Evolutionary conservation across 2,113 vertebrate species (phyloP).

Genomic region (Fregata magnificens): DNA sequence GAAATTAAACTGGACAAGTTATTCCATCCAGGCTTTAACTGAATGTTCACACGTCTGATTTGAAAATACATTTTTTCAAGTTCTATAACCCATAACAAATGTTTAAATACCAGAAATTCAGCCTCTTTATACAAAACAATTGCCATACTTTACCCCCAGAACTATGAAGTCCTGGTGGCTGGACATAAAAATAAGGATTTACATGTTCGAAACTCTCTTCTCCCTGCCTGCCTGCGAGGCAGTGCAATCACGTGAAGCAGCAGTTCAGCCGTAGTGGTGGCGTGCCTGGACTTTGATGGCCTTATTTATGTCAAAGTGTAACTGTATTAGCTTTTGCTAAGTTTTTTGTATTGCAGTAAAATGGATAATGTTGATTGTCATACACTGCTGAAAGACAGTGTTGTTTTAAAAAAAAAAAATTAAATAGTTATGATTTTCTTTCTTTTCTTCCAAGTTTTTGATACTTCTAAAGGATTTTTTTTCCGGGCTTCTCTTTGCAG

Average conservation of each 20-base stretch:
- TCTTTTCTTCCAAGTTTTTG: background rate
- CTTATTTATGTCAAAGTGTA: background rate
- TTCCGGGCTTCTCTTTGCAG: background rate
- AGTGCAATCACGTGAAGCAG: too few species aligned
- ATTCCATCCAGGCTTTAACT: background rate
- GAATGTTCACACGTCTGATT: background rate
- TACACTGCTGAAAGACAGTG: background rate
- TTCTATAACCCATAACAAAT: background rate
- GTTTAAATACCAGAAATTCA: background rate
- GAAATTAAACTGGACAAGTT: background rate
- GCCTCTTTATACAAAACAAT: background rate
- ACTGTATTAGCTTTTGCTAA: background rate
- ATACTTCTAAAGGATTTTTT: background rate
- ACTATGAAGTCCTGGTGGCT: background rate
- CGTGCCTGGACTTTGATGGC: background rate
- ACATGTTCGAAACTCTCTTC: background rate
- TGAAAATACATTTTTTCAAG: background rate
- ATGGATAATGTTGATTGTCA: background rate
- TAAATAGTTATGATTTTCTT: background rate
- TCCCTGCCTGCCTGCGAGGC: too few species aligned
- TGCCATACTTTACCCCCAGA: background rate
- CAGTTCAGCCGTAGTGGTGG: background rate
- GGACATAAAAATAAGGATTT: background rate
- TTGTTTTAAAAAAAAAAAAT: background rate
- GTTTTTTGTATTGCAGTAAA: background rate